Conservation (phyloP, 2,113 vertebrate genomes). For the Benitochromis conjunctus region DNA sequence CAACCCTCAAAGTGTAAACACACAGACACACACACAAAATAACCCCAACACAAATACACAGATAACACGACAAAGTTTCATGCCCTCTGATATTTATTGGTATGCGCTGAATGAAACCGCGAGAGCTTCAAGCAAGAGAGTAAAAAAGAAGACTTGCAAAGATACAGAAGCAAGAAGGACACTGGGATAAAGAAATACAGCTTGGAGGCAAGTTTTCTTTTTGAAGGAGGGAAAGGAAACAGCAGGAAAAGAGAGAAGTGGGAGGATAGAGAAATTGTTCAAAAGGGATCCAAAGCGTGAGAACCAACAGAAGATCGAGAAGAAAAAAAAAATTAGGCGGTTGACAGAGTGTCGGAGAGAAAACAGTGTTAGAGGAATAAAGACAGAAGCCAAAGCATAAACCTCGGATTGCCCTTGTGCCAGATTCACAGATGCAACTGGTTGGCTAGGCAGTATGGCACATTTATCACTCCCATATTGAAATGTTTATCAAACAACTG, state of each 20-base stretch:
- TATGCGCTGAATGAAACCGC: not conserved
- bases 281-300: not conserved
- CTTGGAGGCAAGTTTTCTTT: not conserved
- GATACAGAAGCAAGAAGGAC: conserved; percentile 14
- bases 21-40: not conserved
- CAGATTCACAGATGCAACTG: conserved; percentile 51
- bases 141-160: not conserved
- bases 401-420: conserved; percentile 22
- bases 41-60: not conserved
- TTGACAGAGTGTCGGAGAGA: conserved; percentile 8
- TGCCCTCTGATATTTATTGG: not conserved
- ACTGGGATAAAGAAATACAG: conserved; percentile 9
- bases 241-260: not conserved
- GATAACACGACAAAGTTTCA: not conserved
- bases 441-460: conserved; percentile 18
- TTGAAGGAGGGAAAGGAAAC: not conserved
- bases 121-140: not conserved
- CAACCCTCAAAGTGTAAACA: not conserved
- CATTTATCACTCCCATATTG: conserved; percentile 41
- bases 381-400: conserved; percentile 28
- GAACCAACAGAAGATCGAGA: conserved; percentile 1
- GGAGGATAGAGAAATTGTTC: not conserved
- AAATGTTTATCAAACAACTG: conserved; percentile 55
- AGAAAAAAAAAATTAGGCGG: not conserved
- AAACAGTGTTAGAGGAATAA: conserved; percentile 12